Percentiles rank a stretch among this genome's conserved stretches.
These are phyloP conservation scores for Xerus rutilus DNA, from an alignment of 2,797 vertebrate species.

Conservation along the genomic window DNA sequence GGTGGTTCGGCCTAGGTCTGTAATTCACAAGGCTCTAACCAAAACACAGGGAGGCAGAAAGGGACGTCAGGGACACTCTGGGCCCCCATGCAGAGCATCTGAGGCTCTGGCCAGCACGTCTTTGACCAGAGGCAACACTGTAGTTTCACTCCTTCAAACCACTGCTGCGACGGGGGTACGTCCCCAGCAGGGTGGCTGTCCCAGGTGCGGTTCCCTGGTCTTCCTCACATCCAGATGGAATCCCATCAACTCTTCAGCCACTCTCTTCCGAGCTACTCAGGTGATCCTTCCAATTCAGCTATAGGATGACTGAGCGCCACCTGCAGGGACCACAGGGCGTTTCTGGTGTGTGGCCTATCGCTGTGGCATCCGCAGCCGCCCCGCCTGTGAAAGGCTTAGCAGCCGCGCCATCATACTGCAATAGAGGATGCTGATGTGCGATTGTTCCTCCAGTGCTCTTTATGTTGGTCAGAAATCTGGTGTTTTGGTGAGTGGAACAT, in stretches of 20 bases:
- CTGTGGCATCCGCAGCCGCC: conserved; percentile 67
- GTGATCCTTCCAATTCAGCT: conserved; percentile 48
- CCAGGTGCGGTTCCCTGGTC: not conserved
- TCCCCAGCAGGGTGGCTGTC: conserved; percentile 21
- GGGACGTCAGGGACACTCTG: not conserved
- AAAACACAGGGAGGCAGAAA: not conserved
- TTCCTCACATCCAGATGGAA: conserved; percentile 36
- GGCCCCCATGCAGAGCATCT: not conserved
- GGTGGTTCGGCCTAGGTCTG: not conserved
- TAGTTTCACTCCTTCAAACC: conserved; percentile 8
- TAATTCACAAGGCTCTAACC: not conserved
- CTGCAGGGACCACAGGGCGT: conserved; percentile 49
- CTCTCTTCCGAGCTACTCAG: conserved; percentile 47
- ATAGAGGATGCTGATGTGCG: conserved; percentile 60
- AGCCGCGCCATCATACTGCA: conserved; percentile 78
- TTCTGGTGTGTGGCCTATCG: conserved; percentile 57
- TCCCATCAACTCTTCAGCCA: conserved; percentile 66
- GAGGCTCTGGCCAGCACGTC: not conserved
- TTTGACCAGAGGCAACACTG: conserved; percentile 45
- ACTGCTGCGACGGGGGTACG: not conserved
- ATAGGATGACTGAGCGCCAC: conserved; percentile 53
- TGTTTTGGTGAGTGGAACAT: conserved; percentile 75
- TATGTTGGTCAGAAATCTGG: conserved; percentile 83
- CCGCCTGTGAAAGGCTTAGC: conserved; percentile 84
- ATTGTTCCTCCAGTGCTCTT: conserved; percentile 77